Evolutionary conservation across 2,113 vertebrate species (phyloP).

Genomic region (Hyperoodon ampullatus): DNA sequence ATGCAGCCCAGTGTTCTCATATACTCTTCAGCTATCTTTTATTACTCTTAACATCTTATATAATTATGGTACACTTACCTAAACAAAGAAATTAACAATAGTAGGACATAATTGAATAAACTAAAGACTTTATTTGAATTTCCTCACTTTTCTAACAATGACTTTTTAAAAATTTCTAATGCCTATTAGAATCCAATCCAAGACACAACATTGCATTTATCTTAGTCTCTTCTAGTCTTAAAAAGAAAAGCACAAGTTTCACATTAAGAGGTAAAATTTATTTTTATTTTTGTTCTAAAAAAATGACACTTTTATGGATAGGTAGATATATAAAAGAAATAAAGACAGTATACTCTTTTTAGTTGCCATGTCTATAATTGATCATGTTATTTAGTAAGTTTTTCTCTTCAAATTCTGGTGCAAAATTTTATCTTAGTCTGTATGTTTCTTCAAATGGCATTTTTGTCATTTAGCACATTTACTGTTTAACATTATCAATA

Average conservation of each 20-base stretch:
- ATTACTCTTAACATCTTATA: neutral
- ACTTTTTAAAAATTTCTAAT: neutral
- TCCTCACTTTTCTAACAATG: neutral
- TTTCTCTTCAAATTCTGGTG: neutral
- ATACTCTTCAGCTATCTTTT: neutral
- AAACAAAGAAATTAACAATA: neutral
- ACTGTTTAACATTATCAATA: neutral
- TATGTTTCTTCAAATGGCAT: neutral
- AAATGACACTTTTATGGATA: neutral
- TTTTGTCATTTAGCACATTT: neutral
- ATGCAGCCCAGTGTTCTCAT: neutral
- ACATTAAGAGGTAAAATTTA: neutral
- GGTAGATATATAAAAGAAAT: neutral
- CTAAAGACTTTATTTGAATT: neutral
- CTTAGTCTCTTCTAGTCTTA: neutral
- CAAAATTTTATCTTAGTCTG: neutral
- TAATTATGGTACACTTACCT: neutral
- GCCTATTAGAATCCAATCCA: neutral
- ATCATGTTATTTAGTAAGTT: neutral
- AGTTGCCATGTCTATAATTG: neutral
- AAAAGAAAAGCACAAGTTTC: neutral
- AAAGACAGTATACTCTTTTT: neutral
- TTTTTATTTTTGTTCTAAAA: neutral
- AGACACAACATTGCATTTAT: neutral
- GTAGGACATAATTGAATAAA: neutral